Conservation (phyloP, 1,140 invertebrate species). For the Lethocerus indicus region DNA sequence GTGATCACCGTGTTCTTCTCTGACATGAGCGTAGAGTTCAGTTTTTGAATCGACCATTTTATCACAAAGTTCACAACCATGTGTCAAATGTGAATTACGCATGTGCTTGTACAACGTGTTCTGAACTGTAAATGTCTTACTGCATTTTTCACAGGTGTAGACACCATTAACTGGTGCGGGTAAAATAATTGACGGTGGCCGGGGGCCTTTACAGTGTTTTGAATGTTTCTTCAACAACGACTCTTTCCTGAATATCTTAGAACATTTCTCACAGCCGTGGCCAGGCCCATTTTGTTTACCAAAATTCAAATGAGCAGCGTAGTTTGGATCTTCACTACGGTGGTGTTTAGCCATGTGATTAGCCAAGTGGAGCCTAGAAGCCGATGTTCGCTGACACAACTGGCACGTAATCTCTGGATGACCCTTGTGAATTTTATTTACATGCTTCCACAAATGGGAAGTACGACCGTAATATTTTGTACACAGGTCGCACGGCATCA, state of each 20-base stretch:
- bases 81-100: slow-evolving; percentile 18
- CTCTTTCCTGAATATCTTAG: slow-evolving; percentile 20
- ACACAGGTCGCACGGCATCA: slow-evolving; percentile 42
- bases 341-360: slow-evolving; percentile 40
- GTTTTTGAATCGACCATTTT: slow-evolving; percentile 31
- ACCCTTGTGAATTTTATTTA: slow-evolving; percentile 39
- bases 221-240: slow-evolving; percentile 20
- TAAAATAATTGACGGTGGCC: neutral
- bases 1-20: slow-evolving; percentile 34
- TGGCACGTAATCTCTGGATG: slow-evolving; percentile 39
- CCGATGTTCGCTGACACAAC: slow-evolving; percentile 37
- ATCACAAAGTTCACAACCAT: slow-evolving; percentile 29
- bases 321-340: slow-evolving; percentile 14
- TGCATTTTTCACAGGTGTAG: slow-evolving; percentile 19
- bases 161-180: slow-evolving; percentile 13
- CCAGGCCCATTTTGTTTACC: slow-evolving; percentile 9
- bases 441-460: slow-evolving; percentile 44
- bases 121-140: slow-evolving; percentile 18
- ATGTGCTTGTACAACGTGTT: slow-evolving; percentile 19
- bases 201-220: slow-evolving; percentile 20
- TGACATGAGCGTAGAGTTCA: slow-evolving; percentile 39
- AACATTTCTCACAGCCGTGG: slow-evolving; percentile 19
- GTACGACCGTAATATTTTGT: slow-evolving; percentile 41
- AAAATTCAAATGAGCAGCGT: neutral
- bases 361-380: slow-evolving; percentile 35